Base-by-base conservation (phyloP, 1,140 invertebrate species). In the Euura saliciscinereae region DNA sequence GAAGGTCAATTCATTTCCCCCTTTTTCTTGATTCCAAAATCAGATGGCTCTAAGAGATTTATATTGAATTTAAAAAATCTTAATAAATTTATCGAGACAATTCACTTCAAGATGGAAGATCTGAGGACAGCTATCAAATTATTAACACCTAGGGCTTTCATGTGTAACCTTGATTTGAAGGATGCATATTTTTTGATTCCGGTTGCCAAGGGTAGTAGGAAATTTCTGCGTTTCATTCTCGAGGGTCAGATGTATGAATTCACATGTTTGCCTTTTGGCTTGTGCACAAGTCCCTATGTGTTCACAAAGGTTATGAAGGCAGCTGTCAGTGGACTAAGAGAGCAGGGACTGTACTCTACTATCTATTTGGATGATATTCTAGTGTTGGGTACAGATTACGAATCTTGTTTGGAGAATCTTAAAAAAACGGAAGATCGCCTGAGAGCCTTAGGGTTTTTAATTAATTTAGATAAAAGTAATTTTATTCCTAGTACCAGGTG, bases 231-330 rank as follows among this genome's bases (percentile, higher is more conserved):
- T 11, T 77, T 77, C 66, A 42, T 43, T 8, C 75, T 75, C 46
- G 7, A 64, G 11, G 59, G 44, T 67, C 64, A 73, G 65, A 28
- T 75, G 6, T 77, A 66, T 43, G 66, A 75, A 43, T 77, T 77
- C 43, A 76, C 72, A 6, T 77, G 72, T 71, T 13, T 82, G 65
- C 80, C 77, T 6, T 84, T 84, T 70, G 80, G 82, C 0, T 68
- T 83, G 51, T 76, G 46, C 7, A 74, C 71, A 4, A 77, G 77
- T 1, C 77, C 80, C 28, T 81, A 73, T 77, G 66, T 77, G 3
- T 84, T 84, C 66, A 83, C 81, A 66, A 80, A 81, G 73, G 45
- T 82, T 2, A 73, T 82, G 73, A 78, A 77, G 67, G 78, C 79
- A 1, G 70, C 78, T 7, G 43, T 79, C 11, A 59, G 69, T 11